Percentiles rank a stretch among this genome's conserved stretches.
phyloP scores from a whole-genome alignment of 2,888 invertebrate species.

The Eupsilia transversa region DNA sequence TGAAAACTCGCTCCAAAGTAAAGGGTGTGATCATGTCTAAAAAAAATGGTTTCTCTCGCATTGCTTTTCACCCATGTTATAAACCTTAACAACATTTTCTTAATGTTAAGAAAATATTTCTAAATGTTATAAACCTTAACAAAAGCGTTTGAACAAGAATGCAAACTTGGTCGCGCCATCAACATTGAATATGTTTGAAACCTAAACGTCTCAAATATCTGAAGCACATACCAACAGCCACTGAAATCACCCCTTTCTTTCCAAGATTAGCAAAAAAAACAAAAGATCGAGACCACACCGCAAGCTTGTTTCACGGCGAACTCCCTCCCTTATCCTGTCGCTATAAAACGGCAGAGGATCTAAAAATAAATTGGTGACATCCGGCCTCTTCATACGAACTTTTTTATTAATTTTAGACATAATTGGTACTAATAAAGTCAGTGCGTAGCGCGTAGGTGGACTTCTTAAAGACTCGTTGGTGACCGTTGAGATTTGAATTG shows the following conservation, averaged over 20 bases:
- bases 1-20: neutral
- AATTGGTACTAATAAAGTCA: constrained; percentile 66
- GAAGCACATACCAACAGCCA: neutral
- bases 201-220: constrained; percentile 15
- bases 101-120: too few species aligned
- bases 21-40: accelerated
- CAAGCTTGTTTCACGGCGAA: constrained; percentile 60
- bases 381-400: constrained; percentile 68
- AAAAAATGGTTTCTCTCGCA: neutral
- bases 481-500: constrained; percentile 58
- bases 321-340: constrained; percentile 63
- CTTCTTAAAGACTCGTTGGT: constrained; percentile 26
- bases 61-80: neutral
- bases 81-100: neutral
- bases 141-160: neutral
- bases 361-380: constrained; percentile 75
- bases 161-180: neutral
- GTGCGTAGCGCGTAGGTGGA: constrained; percentile 41
- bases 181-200: neutral
- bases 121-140: neutral
- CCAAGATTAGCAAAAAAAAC: constrained; percentile 62
- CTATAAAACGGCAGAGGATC: constrained; percentile 62
- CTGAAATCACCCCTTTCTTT: constrained; percentile 39
- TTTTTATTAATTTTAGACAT: constrained; percentile 66
- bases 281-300: constrained; percentile 56